Percentiles rank a stretch among this genome's conserved stretches.
Evolutionary conservation across 2,797 vertebrate genomes (phyloP).

Genomic region (Tragelaphus eurycerus): DNA sequence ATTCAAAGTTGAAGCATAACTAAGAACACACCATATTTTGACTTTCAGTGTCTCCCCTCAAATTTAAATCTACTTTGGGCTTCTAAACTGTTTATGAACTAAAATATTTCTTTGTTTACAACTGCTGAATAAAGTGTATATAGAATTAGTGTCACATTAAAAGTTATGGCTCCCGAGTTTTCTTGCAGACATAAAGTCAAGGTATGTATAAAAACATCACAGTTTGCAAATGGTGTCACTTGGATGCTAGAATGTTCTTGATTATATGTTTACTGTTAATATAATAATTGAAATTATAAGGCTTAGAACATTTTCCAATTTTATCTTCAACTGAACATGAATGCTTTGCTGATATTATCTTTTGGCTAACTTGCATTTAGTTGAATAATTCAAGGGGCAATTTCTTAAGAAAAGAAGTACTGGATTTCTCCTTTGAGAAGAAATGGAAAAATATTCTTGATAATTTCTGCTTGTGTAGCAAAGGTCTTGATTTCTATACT

Average conservation of each 20-base stretch:
- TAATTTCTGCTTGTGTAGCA: not conserved
- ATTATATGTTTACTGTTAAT: not conserved
- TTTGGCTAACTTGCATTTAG: not conserved
- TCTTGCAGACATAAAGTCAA: not conserved
- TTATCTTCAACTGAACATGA: not conserved
- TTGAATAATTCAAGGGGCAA: not conserved
- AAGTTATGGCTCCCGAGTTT: not conserved
- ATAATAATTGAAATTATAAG: not conserved
- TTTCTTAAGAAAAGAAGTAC: not conserved
- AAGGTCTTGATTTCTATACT: not conserved
- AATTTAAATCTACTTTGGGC: not conserved
- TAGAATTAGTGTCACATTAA: not conserved
- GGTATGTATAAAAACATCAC: not conserved
- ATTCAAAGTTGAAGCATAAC: not conserved
- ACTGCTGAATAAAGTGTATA: not conserved
- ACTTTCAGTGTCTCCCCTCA: not conserved
- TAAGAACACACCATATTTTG: not conserved
- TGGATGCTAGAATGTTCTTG: not conserved
- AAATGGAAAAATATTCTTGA: not conserved
- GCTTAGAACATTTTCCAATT: not conserved
- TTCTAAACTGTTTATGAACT: not conserved
- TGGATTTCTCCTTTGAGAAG: constrained; percentile 12
- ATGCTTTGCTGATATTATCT: not conserved
- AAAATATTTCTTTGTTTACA: not conserved
- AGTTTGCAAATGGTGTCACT: not conserved